These are phyloP conservation scores for Periophthalmus modestus DNA, from an alignment of 2,113 vertebrate genomes.

Conservation along the genomic window DNA sequence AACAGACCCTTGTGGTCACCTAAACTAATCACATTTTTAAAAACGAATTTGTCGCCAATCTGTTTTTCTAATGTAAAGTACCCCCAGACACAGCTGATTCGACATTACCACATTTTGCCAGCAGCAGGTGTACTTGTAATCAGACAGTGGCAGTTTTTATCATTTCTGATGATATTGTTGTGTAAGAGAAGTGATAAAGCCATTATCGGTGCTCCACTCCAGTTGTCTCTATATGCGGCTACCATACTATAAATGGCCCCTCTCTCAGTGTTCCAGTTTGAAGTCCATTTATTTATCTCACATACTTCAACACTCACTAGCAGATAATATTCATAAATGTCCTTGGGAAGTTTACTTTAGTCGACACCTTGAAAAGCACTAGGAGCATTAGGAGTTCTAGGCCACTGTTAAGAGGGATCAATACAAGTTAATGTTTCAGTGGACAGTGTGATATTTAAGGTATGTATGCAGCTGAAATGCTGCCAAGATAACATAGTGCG, in stretches of 20 bases:
- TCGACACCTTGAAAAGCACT: background rate
- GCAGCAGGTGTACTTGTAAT: constrained; percentile 25
- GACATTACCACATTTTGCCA: constrained; percentile 17
- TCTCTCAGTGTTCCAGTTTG: constrained; percentile 17
- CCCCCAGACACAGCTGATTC: constrained; percentile 22
- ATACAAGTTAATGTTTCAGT: constrained; percentile 21
- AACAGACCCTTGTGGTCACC: background rate
- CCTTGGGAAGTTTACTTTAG: background rate
- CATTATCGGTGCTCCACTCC: background rate
- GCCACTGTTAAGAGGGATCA: background rate
- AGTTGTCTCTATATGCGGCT: background rate
- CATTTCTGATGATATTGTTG: background rate
- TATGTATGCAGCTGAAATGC: background rate
- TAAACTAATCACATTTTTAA: background rate
- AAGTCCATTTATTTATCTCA: constrained; percentile 29
- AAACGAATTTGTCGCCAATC: background rate
- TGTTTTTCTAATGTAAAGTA: background rate
- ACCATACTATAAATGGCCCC: background rate
- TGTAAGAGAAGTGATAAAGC: background rate
- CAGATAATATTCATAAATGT: constrained; percentile 12
- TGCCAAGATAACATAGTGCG: background rate
- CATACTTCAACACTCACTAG: constrained; percentile 17
- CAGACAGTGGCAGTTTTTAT: constrained; percentile 16
- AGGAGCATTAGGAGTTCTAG: background rate
- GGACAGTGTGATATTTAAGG: background rate